These are phyloP conservation scores for Chondrilla cf. caribensis DNA, from an alignment of 37 sponge, comb jelly and placozoan species.

Conservation along the genomic window DNA sequence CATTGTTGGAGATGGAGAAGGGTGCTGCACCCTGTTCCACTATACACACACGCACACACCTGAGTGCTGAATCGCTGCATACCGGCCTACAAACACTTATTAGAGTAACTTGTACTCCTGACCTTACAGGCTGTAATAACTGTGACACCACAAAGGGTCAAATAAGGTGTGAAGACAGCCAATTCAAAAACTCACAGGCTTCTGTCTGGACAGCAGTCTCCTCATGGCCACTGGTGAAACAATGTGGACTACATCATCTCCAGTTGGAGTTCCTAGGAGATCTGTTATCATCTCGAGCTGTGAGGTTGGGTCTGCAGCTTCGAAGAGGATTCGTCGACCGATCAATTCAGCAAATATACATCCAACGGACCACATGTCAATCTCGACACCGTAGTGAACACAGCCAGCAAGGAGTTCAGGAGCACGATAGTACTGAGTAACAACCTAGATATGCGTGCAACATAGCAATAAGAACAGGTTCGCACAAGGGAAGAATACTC, in stretches of 20 bases:
- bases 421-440: constrained; percentile 89
- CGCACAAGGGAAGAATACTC: background rate
- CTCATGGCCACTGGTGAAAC: constrained; percentile 47
- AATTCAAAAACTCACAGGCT: constrained; percentile 38
- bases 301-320: constrained; percentile 40
- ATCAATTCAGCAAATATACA: constrained; percentile 87
- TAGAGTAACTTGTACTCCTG: no score
- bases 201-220: constrained; percentile 38
- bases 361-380: constrained; percentile 93
- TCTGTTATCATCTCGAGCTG: constrained; percentile 87
- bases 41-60: no score
- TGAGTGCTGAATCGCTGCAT: no score
- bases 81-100: no score
- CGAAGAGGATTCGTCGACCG: constrained; percentile 75
- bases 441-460: constrained; percentile 62
- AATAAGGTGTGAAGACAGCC: background rate
- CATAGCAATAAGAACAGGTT: background rate
- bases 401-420: constrained; percentile 88
- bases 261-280: constrained; percentile 68
- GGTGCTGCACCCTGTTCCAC: no score
- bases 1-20: no score
- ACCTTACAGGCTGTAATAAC: no score
- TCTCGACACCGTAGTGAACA: constrained; percentile 76
- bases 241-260: constrained; percentile 48
- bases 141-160: no score